A percentile compares a stretch with the other conserved stretches of the same genome.
phyloP scores from a whole-genome alignment of 2,797 vertebrate genomes.

The Peromyscus attwateri region DNA sequence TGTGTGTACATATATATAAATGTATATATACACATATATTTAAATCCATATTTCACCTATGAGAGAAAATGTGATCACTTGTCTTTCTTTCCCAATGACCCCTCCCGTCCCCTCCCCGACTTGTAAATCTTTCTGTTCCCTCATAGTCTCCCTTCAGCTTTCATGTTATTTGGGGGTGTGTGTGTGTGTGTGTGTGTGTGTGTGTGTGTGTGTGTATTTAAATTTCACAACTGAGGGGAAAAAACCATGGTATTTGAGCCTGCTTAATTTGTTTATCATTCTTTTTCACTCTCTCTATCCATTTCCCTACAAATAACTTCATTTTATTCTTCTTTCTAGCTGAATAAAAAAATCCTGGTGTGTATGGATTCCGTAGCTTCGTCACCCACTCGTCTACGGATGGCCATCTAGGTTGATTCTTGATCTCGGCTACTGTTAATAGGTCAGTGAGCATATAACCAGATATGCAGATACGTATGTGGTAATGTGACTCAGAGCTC shows the following conservation, averaged over 20 bases:
- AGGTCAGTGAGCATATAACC: neutral
- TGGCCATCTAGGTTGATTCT: neutral
- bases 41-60: neutral
- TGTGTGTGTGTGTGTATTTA: neutral
- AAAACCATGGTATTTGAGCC: neutral
- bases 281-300: neutral
- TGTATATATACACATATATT: too few species aligned
- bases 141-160: too few species aligned
- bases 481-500: neutral
- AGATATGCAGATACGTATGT: too few species aligned
- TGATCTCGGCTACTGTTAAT: neutral
- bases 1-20: too few species aligned
- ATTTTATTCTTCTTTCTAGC: neutral
- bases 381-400: neutral
- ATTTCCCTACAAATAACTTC: neutral
- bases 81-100: neutral
- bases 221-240: neutral
- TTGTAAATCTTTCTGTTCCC: neutral
- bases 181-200: too few species aligned
- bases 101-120: neutral
- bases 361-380: neutral
- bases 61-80: neutral
- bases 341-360: neutral
- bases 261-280: neutral
- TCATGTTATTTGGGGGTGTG: neutral